Base-by-base conservation (phyloP, 2,888 invertebrate genomes). In the Pseudoips prasinana region DNA sequence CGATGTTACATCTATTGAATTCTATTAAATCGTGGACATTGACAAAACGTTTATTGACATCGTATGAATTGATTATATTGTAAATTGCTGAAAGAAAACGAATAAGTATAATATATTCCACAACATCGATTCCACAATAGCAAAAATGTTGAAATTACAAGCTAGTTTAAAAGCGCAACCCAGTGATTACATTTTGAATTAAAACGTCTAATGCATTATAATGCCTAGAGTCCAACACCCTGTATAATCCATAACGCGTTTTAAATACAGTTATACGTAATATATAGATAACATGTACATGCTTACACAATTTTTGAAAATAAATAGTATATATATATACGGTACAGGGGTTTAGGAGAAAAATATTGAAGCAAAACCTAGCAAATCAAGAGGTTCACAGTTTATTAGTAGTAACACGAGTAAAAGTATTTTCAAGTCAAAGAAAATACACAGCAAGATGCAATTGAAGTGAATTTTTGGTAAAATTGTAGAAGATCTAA, bases 221-320 rank as follows among this genome's bases (percentile, higher is more conserved):
- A 82, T 82, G 81, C 76, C 82, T 86, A 86, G 69, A 74, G 70
- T 71, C 67, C 59, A 73, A 73, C 81, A 88, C 88, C 88, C 87
- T 88, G 88, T 86, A 65, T 80, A 65, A 79, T 82, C 84, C 85
- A 85, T 82, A n/a, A n/a, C n/a, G 74, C 67, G 67, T 70, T 76
- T 68, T 64, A 53, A 65, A 73, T 75, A 76, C 74, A 77, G 61
- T 58, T 69, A 56, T 59, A 67, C 36, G 42, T 51, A 56, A 47
- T 45, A 57, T 37, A 39, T 41, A 47, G 29, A 46, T n/a, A n/a
- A n/a, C 50, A 58, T 51, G 22, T 45, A 44, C 39, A 55, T 45
- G 44, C 35, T 49, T 48, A 41, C 22, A 40, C 3, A 37, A 29
- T 29, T 29, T 29, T 29, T 20, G 3, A 18, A 38, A 23, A 29